Base-by-base conservation (phyloP, 2,797 vertebrate species). In the Lepus townsendii region DNA sequence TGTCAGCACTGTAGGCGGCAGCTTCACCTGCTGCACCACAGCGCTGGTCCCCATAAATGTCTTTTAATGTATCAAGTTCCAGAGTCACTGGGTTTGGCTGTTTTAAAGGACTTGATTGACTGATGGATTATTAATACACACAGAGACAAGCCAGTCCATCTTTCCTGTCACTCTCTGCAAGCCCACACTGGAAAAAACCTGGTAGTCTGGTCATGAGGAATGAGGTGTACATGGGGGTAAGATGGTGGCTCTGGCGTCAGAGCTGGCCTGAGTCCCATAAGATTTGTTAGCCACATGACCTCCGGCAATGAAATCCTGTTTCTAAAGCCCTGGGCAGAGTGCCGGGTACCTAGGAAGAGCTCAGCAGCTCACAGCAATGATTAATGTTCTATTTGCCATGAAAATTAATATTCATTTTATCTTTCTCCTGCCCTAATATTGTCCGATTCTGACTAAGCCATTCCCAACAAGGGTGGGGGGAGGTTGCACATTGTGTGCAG, bases 391-490 rank as follows among this genome's bases (percentile, higher is more conserved):
- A 78, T 82, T 93, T 76, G 27, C 38, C 66, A 90, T 78, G 89
- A 91, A 93, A 69, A 88, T 50, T 72, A 85, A 75, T 69, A 82
- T 50, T 69, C 77, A 85, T 76, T 89, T 71, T 63, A 86, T 88
- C 78, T 82, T 65, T 80, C 17, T 80, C 32, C 91, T 88, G 71
- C 54, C 60, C 42, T 83, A 30, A 80, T 47, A 83, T 68, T 93
- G 69, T 76, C 24, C 17, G 47, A n/a, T 57, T 14, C 1, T 83
- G 78, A 89, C n/a, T 63, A 47, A 89, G 24, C 22, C 52, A 71
- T 86, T 22, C 24, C 32, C n/a, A 27, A 19, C 19, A 19, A 19
- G 54, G 13, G 54, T 57, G 17, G 17, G 2, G 2, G 9, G 50
- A 13, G 27, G 24, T 47, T 80, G 95, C 84, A 95, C 95, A 50